These are phyloP conservation scores for Pelosia muscerda DNA, from an alignment of 2,888 invertebrate genomes.

Conservation along the genomic window DNA sequence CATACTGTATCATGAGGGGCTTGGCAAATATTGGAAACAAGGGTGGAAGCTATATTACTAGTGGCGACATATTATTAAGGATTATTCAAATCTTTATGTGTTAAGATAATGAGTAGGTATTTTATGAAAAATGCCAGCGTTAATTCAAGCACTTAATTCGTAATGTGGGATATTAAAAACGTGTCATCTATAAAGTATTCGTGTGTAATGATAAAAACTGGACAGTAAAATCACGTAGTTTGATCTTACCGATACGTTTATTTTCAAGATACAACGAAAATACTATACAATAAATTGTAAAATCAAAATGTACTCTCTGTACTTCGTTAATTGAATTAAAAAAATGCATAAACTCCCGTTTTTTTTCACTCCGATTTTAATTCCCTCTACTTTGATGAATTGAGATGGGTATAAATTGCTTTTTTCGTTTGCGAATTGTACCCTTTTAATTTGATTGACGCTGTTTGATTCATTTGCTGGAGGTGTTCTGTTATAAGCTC, in stretches of 20 bases:
- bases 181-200: too few relatives aligned
- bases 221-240: too few relatives aligned
- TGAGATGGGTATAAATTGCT: conserved; percentile 32
- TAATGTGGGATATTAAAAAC: too few relatives aligned
- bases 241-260: too few relatives aligned
- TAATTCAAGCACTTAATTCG: too few relatives aligned
- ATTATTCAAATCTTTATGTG: background rate
- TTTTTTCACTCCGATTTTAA: conserved; percentile 5
- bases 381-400: conserved; percentile 28
- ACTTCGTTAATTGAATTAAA: background rate
- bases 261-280: too few relatives aligned
- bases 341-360: background rate
- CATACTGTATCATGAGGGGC: background rate
- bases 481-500: conserved; percentile 31
- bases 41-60: background rate
- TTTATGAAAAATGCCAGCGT: too few relatives aligned
- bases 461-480: conserved; percentile 28
- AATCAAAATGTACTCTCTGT: background rate
- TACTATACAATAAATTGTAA: background rate
- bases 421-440: conserved; percentile 38
- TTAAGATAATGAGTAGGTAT: too few relatives aligned
- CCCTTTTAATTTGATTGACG: conserved; percentile 52
- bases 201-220: too few relatives aligned
- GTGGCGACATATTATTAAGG: background rate
- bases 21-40: conserved; percentile 1